Evolutionary conservation across 2,113 vertebrate genomes (phyloP), one percentile per base, ranked within the genome.

Genomic region (Crotalus viridis): DNA sequence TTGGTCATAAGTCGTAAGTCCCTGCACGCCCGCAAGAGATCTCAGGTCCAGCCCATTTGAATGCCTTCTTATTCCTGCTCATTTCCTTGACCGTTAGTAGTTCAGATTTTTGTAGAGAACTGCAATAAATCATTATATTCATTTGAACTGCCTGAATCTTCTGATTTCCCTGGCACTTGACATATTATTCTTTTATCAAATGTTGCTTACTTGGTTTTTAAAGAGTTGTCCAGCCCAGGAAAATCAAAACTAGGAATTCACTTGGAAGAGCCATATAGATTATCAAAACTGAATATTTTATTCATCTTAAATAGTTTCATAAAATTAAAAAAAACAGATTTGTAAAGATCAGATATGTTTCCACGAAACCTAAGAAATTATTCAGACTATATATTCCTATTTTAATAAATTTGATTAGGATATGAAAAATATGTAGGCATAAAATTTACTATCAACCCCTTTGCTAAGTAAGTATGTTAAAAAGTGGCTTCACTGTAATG

Each of bases 141-240:
- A 51, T 51, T 51, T 51, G 48, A 51, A 51, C 48, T 51, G 48
- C 9, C 8, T 51, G 8, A 1, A 51, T 51, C 48, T 51, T 51
- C 48, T 51, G 48, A 51, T 51, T 51, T 51, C 48, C 48, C 48
- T 8, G 8, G 48, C 48, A 51, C 48, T 51, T 9, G 48, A 51
- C 48, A 26, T 39, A 91, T 81, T 52, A 96, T 81, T 59, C 46
- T 93, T 94, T 94, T 91, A 91, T 26, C 85, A 95, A 85, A 92
- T 90, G 57, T 26, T 92, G 93, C 39, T 64, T 57, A 4, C 1
- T 87, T 69, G 92, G 13, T 91, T 12, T n/a, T 26, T n/a, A 69
- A 46, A 86, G n/a, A 94, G 33, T 9, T 85, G 22, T 91, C 57
- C 39, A 92, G 55, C 46, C 56, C 89, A 61, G 94, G 17, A 95